phyloP scores from a whole-genome alignment of 2,888 invertebrate genomes.

The Ornithoptera priamus region DNA sequence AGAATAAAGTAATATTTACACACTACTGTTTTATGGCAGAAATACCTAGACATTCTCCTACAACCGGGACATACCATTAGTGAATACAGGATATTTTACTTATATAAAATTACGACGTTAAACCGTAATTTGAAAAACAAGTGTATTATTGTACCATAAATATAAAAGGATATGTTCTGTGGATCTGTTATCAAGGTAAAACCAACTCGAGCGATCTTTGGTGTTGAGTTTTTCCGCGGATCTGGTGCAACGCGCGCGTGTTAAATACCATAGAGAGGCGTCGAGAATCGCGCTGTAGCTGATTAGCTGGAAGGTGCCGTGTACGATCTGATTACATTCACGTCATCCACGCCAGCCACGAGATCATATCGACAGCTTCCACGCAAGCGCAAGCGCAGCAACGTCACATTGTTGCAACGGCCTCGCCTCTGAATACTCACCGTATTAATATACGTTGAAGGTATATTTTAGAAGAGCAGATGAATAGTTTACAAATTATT shows the following conservation, averaged over 20 bases:
- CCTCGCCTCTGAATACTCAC: neutral
- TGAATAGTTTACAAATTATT: neutral
- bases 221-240: neutral
- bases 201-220: too few species aligned
- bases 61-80: too few species aligned
- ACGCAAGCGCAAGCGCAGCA: neutral
- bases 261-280: neutral
- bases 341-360: neutral
- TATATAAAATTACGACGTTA: too few species aligned
- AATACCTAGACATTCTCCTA: too few species aligned
- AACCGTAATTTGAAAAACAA: too few species aligned
- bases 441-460: neutral
- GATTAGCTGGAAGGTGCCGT: neutral
- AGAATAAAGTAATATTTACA: too few species aligned
- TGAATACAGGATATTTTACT: too few species aligned
- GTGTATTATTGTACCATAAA: too few species aligned
- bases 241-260: neutral
- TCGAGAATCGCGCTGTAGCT: neutral
- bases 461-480: neutral
- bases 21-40: too few species aligned
- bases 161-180: too few species aligned
- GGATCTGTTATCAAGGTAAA: too few species aligned
- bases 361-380: constrained; percentile 21
- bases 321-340: constrained; percentile 5
- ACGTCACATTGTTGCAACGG: constrained; percentile 10